These are phyloP conservation scores for Drosophila murphyi DNA, from an alignment of 1,140 invertebrate species.

Conservation along the genomic window DNA sequence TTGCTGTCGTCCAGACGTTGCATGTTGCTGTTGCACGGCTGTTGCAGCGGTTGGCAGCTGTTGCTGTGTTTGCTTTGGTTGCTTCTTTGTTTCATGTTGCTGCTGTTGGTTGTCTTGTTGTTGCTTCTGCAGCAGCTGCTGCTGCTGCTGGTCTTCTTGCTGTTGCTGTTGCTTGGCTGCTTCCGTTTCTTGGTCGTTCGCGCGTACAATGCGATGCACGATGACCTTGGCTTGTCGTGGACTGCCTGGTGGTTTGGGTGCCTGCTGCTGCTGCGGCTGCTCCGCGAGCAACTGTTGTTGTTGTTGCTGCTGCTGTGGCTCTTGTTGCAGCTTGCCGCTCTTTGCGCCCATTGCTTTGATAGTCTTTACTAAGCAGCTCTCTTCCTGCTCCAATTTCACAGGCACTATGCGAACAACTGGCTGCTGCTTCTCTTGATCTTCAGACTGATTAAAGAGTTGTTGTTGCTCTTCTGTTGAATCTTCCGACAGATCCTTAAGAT, in stretches of 20 bases:
- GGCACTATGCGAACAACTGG: constrained; percentile 14
- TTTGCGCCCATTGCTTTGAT: constrained; percentile 62
- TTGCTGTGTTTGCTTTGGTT: background rate
- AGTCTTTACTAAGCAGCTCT: background rate
- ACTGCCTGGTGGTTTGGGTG: constrained; percentile 46
- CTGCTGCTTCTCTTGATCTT: constrained; percentile 3
- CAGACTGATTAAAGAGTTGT: background rate
- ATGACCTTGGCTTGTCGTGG: constrained; percentile 75
- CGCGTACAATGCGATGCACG: constrained; percentile 70
- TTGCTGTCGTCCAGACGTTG: background rate
- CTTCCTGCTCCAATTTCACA: constrained; percentile 6
- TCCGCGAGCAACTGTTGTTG: constrained; percentile 22
- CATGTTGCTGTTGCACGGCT: constrained; percentile 9
- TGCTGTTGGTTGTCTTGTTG: background rate
- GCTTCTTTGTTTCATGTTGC: background rate
- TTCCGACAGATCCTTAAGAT: too few relatives aligned
- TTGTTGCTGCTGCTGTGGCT: constrained; percentile 35
- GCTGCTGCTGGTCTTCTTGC: background rate
- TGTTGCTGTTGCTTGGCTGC: background rate
- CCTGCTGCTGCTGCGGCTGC: constrained; percentile 25
- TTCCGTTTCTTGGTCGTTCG: constrained; percentile 15
- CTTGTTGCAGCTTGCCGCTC: constrained; percentile 57
- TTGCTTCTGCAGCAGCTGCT: background rate
- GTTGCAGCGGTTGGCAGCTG: background rate
- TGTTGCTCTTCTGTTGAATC: background rate